Evolutionary conservation across 1,140 invertebrate species (phyloP), one percentile per base, ranked within the genome.

Genomic region (Papilio helenus): DNA sequence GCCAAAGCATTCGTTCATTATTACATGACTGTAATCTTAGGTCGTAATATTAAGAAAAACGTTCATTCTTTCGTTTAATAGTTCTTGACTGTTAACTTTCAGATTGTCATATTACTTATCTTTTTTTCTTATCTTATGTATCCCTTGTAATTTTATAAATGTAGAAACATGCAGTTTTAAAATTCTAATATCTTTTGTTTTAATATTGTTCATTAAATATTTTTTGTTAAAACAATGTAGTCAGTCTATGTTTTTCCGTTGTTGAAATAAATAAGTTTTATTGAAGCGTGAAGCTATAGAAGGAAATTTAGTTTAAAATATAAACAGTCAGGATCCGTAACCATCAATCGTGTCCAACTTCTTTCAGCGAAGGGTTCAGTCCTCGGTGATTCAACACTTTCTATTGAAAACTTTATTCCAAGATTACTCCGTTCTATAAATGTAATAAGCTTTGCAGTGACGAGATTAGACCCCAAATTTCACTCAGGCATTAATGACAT

Each of bases 391-490:
- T 93, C 92, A 88, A 90, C 93, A 92, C 84, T 94, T 94, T 92
- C 89, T 90, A 94, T 94, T 92, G 89, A 94, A 93, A 93, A 94
- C 90, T 94, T 94, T 94, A 94, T 92, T 94, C 93, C 87, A 92
- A 94, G 93, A 94, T 94, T 92, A 92, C 91, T 92, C 87, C 89
- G 88, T 92, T 92, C 88, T 94, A 92, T 93, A 93, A 93, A 93
- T 93, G 92, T 94, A 94, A 93, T 94, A 94, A 92, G 92, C 92
- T 94, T 91, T 93, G 88, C 91, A 88, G 89, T 88, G 90, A 93
- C 91, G 91, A 93, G 91, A 93, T 94, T 93, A 94, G 91, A 89
- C 91, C 90, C 92, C 89, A 91, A 92, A 91, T 93, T 92, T 92
- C 90, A 91, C 91, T 92, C 89, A 91, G 90, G 90, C 92, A 93